Base-by-base conservation (phyloP, 2,888 invertebrate genomes). In the Eilema sororculum region DNA sequence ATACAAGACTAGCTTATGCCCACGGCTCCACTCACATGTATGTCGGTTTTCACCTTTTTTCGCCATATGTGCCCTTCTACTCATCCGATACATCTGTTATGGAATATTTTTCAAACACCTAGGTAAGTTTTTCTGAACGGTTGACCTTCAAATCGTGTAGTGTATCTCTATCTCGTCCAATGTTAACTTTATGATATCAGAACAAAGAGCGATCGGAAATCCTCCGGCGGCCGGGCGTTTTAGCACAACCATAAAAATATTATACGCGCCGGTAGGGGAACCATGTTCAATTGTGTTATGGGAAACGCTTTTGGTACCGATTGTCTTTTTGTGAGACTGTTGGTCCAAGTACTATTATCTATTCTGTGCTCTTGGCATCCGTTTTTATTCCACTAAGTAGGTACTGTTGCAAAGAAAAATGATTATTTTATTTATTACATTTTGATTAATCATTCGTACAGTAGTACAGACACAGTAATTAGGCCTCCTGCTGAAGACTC, bases 191-290 rank as follows among this genome's bases (percentile, higher is more conserved):
- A 79, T 52, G 74, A 68, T 76, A 59, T 61, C 66, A 68, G 75
- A 78, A 83, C 82, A 82, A 83, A 79, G 77, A 61, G 57, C 37
- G 65, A 66, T 79, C 74, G 72, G 71, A 74, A 75, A 79, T 78
- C 69, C 67, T 76, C 60, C 71, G 72, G 68, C 72, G 69, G 71
- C 52, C 72, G 67, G 64, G 30, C 71, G 74, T 86, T 86, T 86
- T 86, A 86, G 84, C 86, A 77, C 76, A n/a, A 25, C 73, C 80
- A 86, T 86, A 86, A 85, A 86, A 81, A 81, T 84, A 85, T 84
- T 76, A 83, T 72, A 65, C 72, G 37, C 60, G 65, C 37, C 72
- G 16, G 16, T 73, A 74, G 70, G 73, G 2, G 20, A 6, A 67
- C 80, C 78, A 76, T 67, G 52, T 20, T 67, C n/a, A 3, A 24